Evolutionary conservation across 1,140 invertebrate species (phyloP), one percentile per base, ranked within the genome.

Genomic region (Eubasilissa regina): DNA sequence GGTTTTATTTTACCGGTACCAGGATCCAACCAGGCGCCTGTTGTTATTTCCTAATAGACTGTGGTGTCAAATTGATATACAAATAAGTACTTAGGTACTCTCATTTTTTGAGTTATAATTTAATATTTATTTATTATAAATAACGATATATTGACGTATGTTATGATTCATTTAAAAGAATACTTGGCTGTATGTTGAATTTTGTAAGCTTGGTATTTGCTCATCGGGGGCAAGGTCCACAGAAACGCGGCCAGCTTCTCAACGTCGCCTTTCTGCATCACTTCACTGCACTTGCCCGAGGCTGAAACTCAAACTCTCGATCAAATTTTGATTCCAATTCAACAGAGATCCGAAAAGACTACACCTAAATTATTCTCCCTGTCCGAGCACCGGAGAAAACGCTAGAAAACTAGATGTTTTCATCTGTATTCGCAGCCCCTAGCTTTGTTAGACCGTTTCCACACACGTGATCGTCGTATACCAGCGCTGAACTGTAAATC

Each of bases 211-310:
- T n/a, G n/a, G n/a, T n/a, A n/a, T n/a, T n/a, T n/a, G n/a, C n/a
- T n/a, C n/a, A n/a, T n/a, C n/a, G 93, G 91, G 13, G 95, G 94
- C 58, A 99, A 88, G 62, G 94, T 95, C 92, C 94, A 97, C 10
- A 99, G 88, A 87, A 99, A 98, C 45, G 91, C 91, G 75, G 93
- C 91, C 62, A 96, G 85, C 82, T 92, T 93, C 56, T 97, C 95
- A 74, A 98, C 93, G 85, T 99, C 95, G 0, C 96, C 95, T 75
- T 94, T 93, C 86, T 99, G 97, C 85, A 97, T 96, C 51, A 99
- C 99, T 95, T 86, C 97, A 98, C 84, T 93, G 91, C n/a, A 93
- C 91, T 89, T 93, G 87, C 66, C 89, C 89, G 12, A 87, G 86
- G 84, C 86, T 89, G 74, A 89, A 89, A 19, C 17, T 15, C 0